Percentiles rank a stretch among this genome's conserved stretches.
Conservation (phyloP, 2,797 vertebrate species). For the Chloroceryle inda region DNA sequence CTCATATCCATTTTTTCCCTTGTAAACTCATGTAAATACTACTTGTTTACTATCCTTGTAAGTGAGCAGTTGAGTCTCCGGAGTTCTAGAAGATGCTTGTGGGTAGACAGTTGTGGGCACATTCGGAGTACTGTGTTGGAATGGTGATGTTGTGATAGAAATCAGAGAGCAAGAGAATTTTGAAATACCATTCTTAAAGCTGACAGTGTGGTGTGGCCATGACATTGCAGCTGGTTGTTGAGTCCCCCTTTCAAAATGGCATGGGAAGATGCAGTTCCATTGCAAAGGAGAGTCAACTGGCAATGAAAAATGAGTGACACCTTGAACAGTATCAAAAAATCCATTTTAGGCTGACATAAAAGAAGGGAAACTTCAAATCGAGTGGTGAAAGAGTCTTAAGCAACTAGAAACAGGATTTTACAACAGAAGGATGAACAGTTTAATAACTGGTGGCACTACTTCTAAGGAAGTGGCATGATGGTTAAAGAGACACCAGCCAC, state of each 20-base stretch:
- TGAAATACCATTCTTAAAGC: not conserved
- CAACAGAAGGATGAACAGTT: not conserved
- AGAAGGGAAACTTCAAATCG: not conserved
- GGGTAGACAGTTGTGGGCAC: not conserved
- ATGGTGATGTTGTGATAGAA: not conserved
- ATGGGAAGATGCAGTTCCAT: not conserved
- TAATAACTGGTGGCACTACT: not conserved
- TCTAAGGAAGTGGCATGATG: not conserved
- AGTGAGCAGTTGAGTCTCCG: not conserved
- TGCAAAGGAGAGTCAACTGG: not conserved
- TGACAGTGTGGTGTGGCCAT: not conserved
- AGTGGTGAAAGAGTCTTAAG: not conserved
- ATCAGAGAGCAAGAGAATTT: not conserved
- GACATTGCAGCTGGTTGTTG: not conserved
- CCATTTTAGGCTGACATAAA: accelerated
- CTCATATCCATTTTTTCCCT: not conserved
- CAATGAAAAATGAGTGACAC: not conserved
- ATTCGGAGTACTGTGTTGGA: not conserved
- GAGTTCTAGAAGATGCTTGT: not conserved
- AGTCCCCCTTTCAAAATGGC: accelerated
- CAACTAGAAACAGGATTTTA: not conserved
- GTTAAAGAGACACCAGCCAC: not conserved
- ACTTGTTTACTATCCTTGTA: not conserved
- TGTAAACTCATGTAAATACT: not conserved
- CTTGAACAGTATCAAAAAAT: not conserved